Conservation (phyloP, 2,113 vertebrate genomes). For the Dermatemys mawii region DNA sequence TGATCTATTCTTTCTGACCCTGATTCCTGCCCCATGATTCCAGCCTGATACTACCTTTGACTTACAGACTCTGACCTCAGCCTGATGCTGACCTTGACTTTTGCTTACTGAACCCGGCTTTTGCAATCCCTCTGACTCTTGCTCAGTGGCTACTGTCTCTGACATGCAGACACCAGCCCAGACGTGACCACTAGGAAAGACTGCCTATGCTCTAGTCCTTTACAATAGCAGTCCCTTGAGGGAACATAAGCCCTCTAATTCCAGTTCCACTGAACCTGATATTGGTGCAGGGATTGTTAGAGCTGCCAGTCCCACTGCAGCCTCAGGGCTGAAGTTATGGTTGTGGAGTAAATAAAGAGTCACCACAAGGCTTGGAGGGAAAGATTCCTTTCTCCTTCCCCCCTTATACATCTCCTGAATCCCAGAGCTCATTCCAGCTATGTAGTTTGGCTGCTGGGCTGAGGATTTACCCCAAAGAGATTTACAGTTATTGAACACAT, state of each 20-base stretch:
- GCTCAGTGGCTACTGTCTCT: neutral
- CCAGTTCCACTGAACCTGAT: neutral
- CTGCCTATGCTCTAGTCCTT: neutral
- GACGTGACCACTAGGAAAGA: neutral
- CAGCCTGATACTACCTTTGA: neutral
- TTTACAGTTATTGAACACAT: constrained; percentile 26
- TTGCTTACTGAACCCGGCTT: neutral
- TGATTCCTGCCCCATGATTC: neutral
- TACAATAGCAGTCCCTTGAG: neutral
- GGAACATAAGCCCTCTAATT: neutral
- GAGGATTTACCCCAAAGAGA: constrained; percentile 35
- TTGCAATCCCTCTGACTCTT: neutral
- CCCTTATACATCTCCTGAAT: neutral
- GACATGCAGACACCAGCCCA: neutral
- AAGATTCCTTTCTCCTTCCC: neutral
- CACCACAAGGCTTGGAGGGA: neutral
- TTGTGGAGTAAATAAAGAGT: neutral
- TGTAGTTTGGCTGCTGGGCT: neutral
- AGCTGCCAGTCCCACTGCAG: neutral
- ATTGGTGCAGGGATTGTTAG: neutral
- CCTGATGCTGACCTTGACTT: neutral
- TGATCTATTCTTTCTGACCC: neutral
- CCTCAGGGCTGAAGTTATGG: neutral
- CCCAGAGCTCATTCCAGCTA: neutral
- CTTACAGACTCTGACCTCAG: neutral